phyloP scores from a whole-genome alignment of 1,140 invertebrate genomes.

The Achatina immaculata region DNA sequence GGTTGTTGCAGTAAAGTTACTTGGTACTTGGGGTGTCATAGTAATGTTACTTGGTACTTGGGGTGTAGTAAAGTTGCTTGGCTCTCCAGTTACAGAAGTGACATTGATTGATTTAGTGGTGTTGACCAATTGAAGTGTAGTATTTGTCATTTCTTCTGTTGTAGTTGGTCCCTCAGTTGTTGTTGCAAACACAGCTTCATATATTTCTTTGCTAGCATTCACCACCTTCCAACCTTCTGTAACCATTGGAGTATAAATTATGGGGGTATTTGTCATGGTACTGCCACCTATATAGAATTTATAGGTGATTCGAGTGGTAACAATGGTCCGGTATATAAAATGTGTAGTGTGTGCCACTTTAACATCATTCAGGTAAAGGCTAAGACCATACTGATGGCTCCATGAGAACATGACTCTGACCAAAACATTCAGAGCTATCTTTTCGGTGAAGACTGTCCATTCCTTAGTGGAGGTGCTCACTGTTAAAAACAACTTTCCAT shows the following conservation, averaged over 20 bases:
- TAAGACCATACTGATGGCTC: slow-evolving; percentile 51
- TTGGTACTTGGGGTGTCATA: background rate
- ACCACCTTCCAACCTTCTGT: slow-evolving; percentile 47
- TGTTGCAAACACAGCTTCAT: slow-evolving; percentile 30
- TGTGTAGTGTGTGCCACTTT: slow-evolving; percentile 43
- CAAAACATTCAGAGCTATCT: slow-evolving; percentile 36
- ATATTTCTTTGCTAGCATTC: slow-evolving; percentile 44
- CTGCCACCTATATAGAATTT: slow-evolving; percentile 45
- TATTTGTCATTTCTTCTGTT: slow-evolving; percentile 27
- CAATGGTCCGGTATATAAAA: slow-evolving; percentile 41
- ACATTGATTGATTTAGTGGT: slow-evolving; percentile 19
- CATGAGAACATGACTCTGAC: slow-evolving; percentile 48
- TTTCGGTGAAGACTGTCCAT: slow-evolving; percentile 49
- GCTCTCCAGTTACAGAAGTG: background rate
- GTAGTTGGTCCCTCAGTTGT: slow-evolving; percentile 38
- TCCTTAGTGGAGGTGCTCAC: slow-evolving; percentile 48
- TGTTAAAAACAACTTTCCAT: slow-evolving; percentile 40
- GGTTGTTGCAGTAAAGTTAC: background rate
- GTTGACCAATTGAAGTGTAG: too few relatives aligned
- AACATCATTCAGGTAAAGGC: slow-evolving; percentile 47
- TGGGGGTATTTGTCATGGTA: slow-evolving; percentile 7
- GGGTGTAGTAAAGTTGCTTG: background rate
- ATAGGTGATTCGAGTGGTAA: background rate
- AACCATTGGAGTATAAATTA: slow-evolving; percentile 44
- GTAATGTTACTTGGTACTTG: background rate